Percentiles rank a stretch among this genome's conserved stretches.
Evolutionary conservation across 2,888 invertebrate genomes (phyloP).

Genomic region (Euzetes globulus): DNA sequence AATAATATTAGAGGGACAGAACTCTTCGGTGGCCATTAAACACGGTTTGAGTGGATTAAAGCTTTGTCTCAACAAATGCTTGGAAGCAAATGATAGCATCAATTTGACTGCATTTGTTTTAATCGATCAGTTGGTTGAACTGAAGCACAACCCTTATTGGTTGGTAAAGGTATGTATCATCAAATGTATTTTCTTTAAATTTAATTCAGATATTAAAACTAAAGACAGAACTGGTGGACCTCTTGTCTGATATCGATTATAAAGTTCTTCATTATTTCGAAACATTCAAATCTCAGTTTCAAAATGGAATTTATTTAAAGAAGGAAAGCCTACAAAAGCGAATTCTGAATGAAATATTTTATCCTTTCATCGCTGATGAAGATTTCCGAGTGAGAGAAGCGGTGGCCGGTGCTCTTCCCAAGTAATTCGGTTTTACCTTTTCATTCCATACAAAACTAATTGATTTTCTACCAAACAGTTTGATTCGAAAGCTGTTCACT

Average conservation of each 20-base stretch:
- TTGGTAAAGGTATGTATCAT: slow-evolving; percentile 62
- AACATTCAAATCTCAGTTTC: slow-evolving; percentile 23
- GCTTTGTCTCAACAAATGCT: slow-evolving; percentile 55
- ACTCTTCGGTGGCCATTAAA: slow-evolving; percentile 65
- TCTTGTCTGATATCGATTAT: slow-evolving; percentile 57
- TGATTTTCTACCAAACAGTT: not conserved
- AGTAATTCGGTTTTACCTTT: not conserved
- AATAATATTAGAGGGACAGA: slow-evolving; percentile 53
- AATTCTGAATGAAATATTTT: slow-evolving; percentile 56
- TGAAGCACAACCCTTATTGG: slow-evolving; percentile 72
- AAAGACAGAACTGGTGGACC: slow-evolving; percentile 59
- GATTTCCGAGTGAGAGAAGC: slow-evolving; percentile 36
- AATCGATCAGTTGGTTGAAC: slow-evolving; percentile 57
- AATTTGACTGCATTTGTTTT: slow-evolving; percentile 52
- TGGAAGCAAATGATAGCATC: slow-evolving; percentile 57
- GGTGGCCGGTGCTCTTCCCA: not conserved
- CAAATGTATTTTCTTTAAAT: too few species aligned
- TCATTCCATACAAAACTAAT: not conserved
- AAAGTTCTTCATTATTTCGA: slow-evolving; percentile 55
- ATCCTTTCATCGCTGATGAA: slow-evolving; percentile 50
- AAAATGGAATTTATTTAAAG: slow-evolving; percentile 41
- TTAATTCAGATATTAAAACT: too few species aligned
- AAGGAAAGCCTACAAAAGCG: slow-evolving; percentile 53
- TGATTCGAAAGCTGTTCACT: slow-evolving; percentile 9
- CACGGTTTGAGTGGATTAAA: slow-evolving; percentile 61